These are phyloP conservation scores for Leucophenga montana DNA, from an alignment of 2,888 invertebrate species.

Conservation along the genomic window DNA sequence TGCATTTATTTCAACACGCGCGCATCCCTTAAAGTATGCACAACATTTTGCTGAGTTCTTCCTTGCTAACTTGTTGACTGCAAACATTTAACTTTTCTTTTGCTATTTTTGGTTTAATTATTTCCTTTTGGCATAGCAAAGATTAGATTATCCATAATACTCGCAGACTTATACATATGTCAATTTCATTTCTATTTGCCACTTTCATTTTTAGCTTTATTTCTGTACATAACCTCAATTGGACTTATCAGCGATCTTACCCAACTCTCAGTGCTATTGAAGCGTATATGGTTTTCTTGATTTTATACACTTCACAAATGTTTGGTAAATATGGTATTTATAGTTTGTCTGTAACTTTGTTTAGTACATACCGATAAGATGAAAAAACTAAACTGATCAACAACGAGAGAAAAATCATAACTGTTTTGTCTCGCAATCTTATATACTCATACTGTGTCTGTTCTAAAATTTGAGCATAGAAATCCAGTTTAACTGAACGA, in stretches of 20 bases:
- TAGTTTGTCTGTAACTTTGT: no score
- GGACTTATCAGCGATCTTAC: conserved; percentile 24
- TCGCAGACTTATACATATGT: background rate
- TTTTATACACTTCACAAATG: no score
- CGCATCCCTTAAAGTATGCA: conserved; percentile 14
- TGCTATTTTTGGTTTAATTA: conserved; percentile 6
- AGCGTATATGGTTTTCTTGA: background rate
- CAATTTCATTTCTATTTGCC: background rate
- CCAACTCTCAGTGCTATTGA: background rate
- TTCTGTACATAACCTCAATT: background rate
- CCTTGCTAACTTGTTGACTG: background rate
- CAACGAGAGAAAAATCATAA: no score
- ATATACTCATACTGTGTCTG: no score
- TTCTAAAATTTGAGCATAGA: no score
- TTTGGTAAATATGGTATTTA: no score
- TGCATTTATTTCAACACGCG: background rate
- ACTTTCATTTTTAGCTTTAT: no score
- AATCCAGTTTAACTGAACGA: no score
- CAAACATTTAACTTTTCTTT: conserved; percentile 12
- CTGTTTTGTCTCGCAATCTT: no score
- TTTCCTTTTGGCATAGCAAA: background rate
- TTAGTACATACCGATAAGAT: no score
- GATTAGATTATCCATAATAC: background rate
- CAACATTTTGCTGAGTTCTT: background rate
- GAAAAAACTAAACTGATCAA: no score